A percentile compares a stretch with the other conserved stretches of the same genome.
phyloP scores from a whole-genome alignment of 2,113 vertebrate species.

The Etheostoma cragini region DNA sequence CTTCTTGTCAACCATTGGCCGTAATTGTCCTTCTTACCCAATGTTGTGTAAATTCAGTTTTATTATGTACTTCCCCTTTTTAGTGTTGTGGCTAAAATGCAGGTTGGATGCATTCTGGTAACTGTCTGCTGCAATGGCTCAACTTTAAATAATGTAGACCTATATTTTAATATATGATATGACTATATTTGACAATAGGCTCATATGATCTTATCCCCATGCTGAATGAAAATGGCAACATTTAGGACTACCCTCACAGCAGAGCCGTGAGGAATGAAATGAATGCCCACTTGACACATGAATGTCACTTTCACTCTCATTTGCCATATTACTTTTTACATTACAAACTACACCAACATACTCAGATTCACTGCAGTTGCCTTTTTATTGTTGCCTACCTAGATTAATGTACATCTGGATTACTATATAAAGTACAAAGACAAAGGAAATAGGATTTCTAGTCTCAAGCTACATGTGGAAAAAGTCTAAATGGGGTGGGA shows the following conservation, averaged over 20 bases:
- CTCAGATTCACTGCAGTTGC: slow-evolving; percentile 7
- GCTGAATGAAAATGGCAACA: slow-evolving; percentile 49
- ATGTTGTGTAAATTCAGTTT: slow-evolving; percentile 54
- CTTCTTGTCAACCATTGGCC: neutral
- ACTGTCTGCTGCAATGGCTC: slow-evolving; percentile 34
- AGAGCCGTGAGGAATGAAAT: slow-evolving; percentile 26
- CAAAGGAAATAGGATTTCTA: neutral
- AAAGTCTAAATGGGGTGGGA: slow-evolving; percentile 5
- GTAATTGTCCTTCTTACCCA: neutral
- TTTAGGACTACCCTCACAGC: slow-evolving; percentile 12
- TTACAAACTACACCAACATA: slow-evolving; percentile 30
- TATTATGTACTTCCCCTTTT: slow-evolving; percentile 32
- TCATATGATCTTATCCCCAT: slow-evolving; percentile 45
- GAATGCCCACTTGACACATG: too few relatives aligned
- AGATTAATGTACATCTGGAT: slow-evolving; percentile 30
- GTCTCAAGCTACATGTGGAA: neutral
- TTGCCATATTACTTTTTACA: slow-evolving; percentile 42
- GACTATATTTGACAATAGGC: slow-evolving; percentile 60
- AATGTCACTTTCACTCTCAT: slow-evolving; percentile 36
- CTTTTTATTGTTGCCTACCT: slow-evolving; percentile 37
- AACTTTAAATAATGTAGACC: slow-evolving; percentile 68
- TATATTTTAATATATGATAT: slow-evolving; percentile 65
- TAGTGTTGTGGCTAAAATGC: slow-evolving; percentile 42
- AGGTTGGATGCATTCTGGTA: slow-evolving; percentile 24
- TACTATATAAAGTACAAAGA: slow-evolving; percentile 35